Evolutionary conservation across 2,113 vertebrate genomes (phyloP), one percentile per base, ranked within the genome.

Genomic region (Lasiurus cinereus): DNA sequence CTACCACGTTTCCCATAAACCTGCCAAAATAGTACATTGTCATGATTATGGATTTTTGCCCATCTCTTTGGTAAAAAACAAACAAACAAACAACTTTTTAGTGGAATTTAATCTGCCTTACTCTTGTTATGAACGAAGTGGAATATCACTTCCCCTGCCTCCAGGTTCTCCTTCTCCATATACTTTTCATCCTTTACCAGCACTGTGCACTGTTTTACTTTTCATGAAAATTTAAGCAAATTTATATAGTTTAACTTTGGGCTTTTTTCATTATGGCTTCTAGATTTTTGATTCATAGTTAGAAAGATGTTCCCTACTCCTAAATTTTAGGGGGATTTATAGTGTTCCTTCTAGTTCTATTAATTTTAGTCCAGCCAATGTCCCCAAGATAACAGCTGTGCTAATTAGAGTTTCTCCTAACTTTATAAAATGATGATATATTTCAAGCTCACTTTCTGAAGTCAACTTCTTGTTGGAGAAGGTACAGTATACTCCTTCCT

Each of bases 271-370:
- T 56, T 59, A 64, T 78, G n/a, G 29, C 8, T 69, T 88, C 36
- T 77, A 39, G 36, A 84, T 73, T 72, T 92, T 84, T 92, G 4
- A 96, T 67, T 88, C 43, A 92, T 59, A 82, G 48, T 87, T 89
- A 83, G 5, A 87, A 88, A 79, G 24, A 1, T 79, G 85, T 94
- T 78, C 13, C 48, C 8, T 89, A 31, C 14, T 82, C 15, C 39
- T 43, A 90, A 31, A 85, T 88, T 96, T 88, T 67, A 80, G 22
- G 5, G 0, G 3, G 72, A 66, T 89, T 78, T 80, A 88, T 95
- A 19, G 39, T 36, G 4, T 90, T 70, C 39, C 46, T 92, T 85
- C 24, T 62, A 77, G 15, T 67, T 69, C n/a, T 90, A 16, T 94
- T 93, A 36, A 59, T 54, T 87, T 96, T 66, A 84, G 54, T 78